Base-by-base conservation (phyloP, 2,797 vertebrate species). In the Steatocranus sp. region DNA sequence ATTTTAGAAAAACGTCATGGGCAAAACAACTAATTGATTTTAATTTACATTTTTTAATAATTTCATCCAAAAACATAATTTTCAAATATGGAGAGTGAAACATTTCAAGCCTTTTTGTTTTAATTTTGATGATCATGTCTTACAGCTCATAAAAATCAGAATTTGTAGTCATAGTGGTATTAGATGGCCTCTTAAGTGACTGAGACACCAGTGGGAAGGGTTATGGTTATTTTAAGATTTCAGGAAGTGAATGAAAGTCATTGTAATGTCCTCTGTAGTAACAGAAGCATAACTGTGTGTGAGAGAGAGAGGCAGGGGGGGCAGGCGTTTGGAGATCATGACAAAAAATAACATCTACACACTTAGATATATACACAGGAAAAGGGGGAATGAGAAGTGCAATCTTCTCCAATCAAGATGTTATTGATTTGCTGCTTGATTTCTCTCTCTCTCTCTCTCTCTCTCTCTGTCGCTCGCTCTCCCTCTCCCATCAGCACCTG, bases 401-500 rank as follows among this genome's bases (percentile, higher is more conserved):
- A 93, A 94, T 94, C 94, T 93, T 91, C 89, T 88, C 89, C 92
- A 94, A 94, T 94, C 93, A 94, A 87, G 89, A 90, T 91, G 89
- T 93, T 91, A 93, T 94, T 94, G 92, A 93, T 93, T 93, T 91
- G 83, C 85, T 91, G 81, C 89, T 85, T 91, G 85, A 89, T 89
- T 89, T 89, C 75, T 87, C 83, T 77, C 81, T 81, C 61, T 76
- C 79, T 85, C 75, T 6, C 38, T 12, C 38, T 46, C 43, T 48
- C 51, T 56, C 54, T 58, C 30, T 58, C 17, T 32, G 63, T 51
- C 70, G 75, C 81, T 68, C 78, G 83, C 76, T 54, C 66, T 75
- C 83, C 54, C 79, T 85, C 83, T 86, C 86, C 80, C 83, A 88
- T 88, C 90, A 92, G 93, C 96, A 97, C 96, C 96, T 97, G 96